phyloP scores from a whole-genome alignment of 2,888 invertebrate species.

The Heliconius erato region DNA sequence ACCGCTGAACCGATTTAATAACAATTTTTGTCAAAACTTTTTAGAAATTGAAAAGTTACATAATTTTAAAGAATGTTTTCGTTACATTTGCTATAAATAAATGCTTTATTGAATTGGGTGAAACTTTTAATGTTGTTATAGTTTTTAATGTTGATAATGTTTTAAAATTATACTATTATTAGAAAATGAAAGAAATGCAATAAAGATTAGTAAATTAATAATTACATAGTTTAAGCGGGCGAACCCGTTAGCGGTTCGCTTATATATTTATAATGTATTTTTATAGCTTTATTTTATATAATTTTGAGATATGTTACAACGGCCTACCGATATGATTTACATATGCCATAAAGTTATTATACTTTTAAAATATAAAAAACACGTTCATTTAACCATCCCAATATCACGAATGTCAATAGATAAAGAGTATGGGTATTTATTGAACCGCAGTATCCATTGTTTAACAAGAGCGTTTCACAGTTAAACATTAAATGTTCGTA shows the following conservation, averaged over 20 bases:
- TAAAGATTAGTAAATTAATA: too few species aligned
- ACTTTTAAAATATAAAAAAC: background rate
- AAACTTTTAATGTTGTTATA: too few species aligned
- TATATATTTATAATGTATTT: background rate
- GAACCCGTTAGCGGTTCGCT: background rate
- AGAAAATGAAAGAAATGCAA: too few species aligned
- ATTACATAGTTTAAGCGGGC: too few species aligned
- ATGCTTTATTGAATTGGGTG: too few species aligned
- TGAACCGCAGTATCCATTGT: conserved; percentile 10
- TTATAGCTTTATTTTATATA: background rate
- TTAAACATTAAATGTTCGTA: background rate
- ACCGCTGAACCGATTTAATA: too few species aligned
- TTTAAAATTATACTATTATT: too few species aligned
- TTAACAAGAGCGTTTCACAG: background rate
- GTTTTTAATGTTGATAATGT: too few species aligned
- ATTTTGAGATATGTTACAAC: background rate
- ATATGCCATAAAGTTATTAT: background rate
- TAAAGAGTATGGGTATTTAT: conserved; percentile 11
- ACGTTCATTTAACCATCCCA: background rate
- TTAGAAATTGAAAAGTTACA: too few species aligned
- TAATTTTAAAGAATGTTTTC: too few species aligned
- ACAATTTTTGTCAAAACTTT: too few species aligned
- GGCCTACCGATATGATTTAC: background rate
- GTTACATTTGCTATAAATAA: too few species aligned
- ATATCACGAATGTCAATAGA: conserved; percentile 10